Conservation (phyloP, 2,797 vertebrate genomes). For the Macropus fuliginosus region DNA sequence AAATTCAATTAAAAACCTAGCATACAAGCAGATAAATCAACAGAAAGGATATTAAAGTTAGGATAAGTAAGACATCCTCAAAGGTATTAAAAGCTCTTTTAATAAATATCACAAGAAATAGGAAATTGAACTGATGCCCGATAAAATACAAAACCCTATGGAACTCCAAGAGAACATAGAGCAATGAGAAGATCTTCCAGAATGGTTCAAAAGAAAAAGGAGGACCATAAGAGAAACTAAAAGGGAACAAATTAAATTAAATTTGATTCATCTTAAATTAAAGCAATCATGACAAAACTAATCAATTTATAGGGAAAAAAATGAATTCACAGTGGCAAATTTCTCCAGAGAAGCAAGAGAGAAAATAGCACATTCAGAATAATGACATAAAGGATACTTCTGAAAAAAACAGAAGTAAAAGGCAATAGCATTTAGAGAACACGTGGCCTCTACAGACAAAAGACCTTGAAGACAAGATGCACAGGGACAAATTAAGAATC, state of each 20-base stretch:
- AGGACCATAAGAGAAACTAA: not conserved
- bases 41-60: too few species aligned
- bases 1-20: too few species aligned
- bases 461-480: not conserved
- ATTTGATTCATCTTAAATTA: not conserved
- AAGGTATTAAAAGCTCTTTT: too few species aligned
- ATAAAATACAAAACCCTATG: not conserved
- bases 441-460: not conserved
- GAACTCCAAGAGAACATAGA: not conserved
- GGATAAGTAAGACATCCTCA: too few species aligned
- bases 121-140: too few species aligned
- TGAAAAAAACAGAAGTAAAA: not conserved
- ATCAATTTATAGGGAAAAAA: not conserved
- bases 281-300: not conserved
- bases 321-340: not conserved
- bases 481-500: not conserved
- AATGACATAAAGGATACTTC: not conserved
- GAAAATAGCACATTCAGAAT: not conserved
- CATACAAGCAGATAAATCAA: too few species aligned
- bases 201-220: not conserved
- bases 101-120: too few species aligned
- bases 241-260: not conserved
- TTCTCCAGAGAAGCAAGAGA: not conserved
- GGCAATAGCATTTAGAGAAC: not conserved
- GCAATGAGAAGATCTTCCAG: not conserved